These are phyloP conservation scores for Pheosia gnoma DNA, from an alignment of 2,888 invertebrate genomes.

Conservation along the genomic window DNA sequence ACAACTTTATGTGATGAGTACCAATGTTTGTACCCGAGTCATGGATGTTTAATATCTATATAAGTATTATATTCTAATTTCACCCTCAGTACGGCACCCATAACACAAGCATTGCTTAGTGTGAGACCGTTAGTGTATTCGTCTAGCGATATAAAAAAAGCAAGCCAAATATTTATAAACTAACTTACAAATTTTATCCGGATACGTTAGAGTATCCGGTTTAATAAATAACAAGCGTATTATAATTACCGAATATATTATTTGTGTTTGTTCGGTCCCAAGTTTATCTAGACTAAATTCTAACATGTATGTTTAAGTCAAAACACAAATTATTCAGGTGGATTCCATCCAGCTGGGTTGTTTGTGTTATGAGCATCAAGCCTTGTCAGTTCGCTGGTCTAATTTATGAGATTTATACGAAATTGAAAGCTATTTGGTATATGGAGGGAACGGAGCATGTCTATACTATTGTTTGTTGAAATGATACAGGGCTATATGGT, in stretches of 20 bases:
- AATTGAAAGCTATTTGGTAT: constrained; percentile 6
- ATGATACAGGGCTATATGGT: no score
- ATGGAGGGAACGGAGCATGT: neutral
- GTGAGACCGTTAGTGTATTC: no score
- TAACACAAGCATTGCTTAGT: no score
- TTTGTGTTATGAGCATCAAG: constrained; percentile 27
- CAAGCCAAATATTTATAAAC: no score
- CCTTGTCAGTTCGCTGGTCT: constrained; percentile 18
- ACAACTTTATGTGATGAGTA: no score
- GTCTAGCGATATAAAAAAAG: no score
- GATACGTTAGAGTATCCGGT: neutral
- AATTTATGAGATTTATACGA: constrained; percentile 29
- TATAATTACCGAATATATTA: constrained; percentile 30
- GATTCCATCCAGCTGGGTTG: constrained; percentile 27
- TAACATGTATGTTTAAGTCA: constrained; percentile 23
- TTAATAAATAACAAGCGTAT: neutral
- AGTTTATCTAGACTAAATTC: constrained; percentile 8
- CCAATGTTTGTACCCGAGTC: no score
- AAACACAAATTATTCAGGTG: constrained; percentile 24
- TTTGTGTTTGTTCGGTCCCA: constrained; percentile 23
- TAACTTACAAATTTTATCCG: no score
- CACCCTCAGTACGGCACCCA: no score
- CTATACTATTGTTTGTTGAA: neutral
- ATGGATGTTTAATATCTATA: no score
- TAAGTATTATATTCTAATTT: no score